phyloP scores from a whole-genome alignment of 2,888 invertebrate genomes.

The Morpho helenor region DNA sequence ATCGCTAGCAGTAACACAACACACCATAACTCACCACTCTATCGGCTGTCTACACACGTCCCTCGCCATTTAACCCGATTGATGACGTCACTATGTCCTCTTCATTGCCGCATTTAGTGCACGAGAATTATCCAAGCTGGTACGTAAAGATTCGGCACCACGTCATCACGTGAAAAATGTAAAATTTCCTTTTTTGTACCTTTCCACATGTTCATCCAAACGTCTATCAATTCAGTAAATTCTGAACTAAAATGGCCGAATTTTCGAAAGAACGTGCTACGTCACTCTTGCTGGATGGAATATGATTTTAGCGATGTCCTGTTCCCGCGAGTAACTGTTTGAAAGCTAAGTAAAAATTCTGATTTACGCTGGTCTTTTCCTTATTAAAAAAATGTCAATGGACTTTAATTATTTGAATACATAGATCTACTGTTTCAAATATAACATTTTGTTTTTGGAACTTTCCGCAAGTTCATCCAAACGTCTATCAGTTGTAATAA shows the following conservation, averaged over 20 bases:
- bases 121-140: slow-evolving; percentile 33
- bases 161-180: slow-evolving; percentile 9
- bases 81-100: slow-evolving; percentile 55
- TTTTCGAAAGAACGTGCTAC: not conserved
- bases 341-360: too few species aligned
- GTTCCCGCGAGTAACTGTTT: too few species aligned
- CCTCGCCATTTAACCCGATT: slow-evolving; percentile 50
- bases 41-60: slow-evolving; percentile 46
- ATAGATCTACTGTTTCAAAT: too few species aligned
- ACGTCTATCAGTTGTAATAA: too few species aligned
- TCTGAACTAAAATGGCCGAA: not conserved
- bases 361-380: too few species aligned
- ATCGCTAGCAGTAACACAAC: slow-evolving; percentile 4
- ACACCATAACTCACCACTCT: slow-evolving; percentile 23
- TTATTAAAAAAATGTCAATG: too few species aligned
- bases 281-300: too few species aligned
- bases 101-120: slow-evolving; percentile 42
- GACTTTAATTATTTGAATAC: too few species aligned
- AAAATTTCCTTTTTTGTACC: not conserved
- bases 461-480: too few species aligned
- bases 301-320: too few species aligned
- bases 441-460: too few species aligned
- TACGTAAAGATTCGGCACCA: slow-evolving; percentile 12
- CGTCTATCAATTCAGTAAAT: not conserved
- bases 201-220: not conserved